A percentile compares a stretch with the other conserved stretches of the same genome.
Conservation (phyloP, 1,140 invertebrate species). For the Bombus pascuorum region DNA sequence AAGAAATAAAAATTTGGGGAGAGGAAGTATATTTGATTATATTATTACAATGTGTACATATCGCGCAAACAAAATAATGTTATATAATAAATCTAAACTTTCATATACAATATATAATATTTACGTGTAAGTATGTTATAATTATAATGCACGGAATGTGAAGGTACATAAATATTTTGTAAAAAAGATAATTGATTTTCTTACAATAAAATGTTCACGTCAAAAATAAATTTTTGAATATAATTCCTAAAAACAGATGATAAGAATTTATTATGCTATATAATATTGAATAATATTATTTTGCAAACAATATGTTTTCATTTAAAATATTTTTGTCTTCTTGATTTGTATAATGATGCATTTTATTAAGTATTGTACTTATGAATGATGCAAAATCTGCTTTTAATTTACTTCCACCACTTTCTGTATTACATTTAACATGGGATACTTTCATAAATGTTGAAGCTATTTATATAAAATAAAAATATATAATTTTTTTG, state of each 20-base stretch:
- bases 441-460: constrained; percentile 86
- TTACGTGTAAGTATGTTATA: neutral
- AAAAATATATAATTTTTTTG: neutral
- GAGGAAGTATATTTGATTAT: too few relatives aligned
- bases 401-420: constrained; percentile 85
- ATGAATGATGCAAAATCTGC: constrained; percentile 87
- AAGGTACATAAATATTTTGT: neutral
- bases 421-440: constrained; percentile 86
- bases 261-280: constrained; percentile 1
- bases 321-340: constrained; percentile 81
- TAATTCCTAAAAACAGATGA: neutral
- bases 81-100: neutral
- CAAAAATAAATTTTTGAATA: neutral
- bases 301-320: constrained; percentile 63
- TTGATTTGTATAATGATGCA: constrained; percentile 82
- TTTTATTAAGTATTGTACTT: constrained; percentile 83
- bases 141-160: neutral
- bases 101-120: neutral
- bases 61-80: neutral
- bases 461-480: constrained; percentile 81
- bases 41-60: too few relatives aligned
- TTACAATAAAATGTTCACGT: neutral
- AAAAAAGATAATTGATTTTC: neutral
- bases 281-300: constrained; percentile 36
- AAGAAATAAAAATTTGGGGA: too few relatives aligned